Base-by-base conservation (phyloP, 2,888 invertebrate genomes). In the Volucella zonaria region DNA sequence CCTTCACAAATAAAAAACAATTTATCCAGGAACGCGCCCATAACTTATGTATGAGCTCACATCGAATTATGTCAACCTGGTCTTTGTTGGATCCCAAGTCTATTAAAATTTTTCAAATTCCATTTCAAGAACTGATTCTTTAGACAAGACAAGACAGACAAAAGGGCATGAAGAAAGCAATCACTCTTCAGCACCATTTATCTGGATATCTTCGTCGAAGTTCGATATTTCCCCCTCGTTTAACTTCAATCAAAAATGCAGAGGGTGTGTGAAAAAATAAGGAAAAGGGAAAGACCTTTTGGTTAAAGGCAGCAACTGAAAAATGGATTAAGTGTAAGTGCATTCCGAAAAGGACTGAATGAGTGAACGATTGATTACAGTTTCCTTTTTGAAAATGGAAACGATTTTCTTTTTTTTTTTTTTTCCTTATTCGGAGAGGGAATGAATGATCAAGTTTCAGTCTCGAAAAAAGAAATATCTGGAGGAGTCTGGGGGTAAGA, bases 311-410 rank as follows among this genome's bases (percentile, higher is more conserved):
- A 10, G 12, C n/a, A 56, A 73, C 67, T 58, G 82, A 59, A 62
- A 61, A 78, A 78, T 51, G 66, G 54, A 77, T 77, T 77, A 71
- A 75, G 70, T 52, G 77, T 67, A 59, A 43, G 56, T 49, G 42
- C 56, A 49, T 71, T 54, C 47, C 23, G 52, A 71, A 62, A 49
- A 78, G 42, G n/a, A 73, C 54, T 70, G 45, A 81, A 49, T 75
- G 80, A 51, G 54, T 77, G 82, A 73, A 62, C 77, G 78, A 82
- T 82, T 73, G 82, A 82, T 73, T 78, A 62, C 31, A 43, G 71
- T 66, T 81, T 49, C 62, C 51, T 81, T 61, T 52, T 23, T 40
- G 11, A 9, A 56, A 54, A 40, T 74, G 40, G 15, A 61, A 62
- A 40, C 15, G 23, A 9, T 15, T 8, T 38, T 38, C 12, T 45